These are phyloP conservation scores for Irena cyanogastra DNA, from an alignment of 2,113 vertebrate species.

Conservation along the genomic window DNA sequence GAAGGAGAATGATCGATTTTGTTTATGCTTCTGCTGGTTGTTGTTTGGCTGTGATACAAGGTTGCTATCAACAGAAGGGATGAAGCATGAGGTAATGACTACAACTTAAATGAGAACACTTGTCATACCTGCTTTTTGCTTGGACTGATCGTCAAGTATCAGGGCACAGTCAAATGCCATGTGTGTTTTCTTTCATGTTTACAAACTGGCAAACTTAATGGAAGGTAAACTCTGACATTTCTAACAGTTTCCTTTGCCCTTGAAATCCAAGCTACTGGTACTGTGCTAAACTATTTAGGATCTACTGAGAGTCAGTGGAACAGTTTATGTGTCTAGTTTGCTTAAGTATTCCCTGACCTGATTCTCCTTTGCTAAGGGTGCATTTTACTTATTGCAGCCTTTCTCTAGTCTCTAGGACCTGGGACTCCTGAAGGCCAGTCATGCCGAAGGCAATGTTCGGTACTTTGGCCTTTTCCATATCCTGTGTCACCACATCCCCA, in stretches of 20 bases:
- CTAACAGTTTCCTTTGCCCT: neutral
- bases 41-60: slow-evolving; percentile 68
- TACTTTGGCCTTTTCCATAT: neutral
- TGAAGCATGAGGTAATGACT: slow-evolving; percentile 66
- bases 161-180: slow-evolving; percentile 14
- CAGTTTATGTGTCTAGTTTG: neutral
- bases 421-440: neutral
- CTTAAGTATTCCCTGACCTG: neutral
- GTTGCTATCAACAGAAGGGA: slow-evolving; percentile 62
- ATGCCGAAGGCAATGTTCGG: neutral
- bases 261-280: neutral
- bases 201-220: neutral
- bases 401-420: neutral
- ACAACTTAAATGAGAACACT: slow-evolving; percentile 39
- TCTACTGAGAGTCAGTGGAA: slow-evolving; percentile 11
- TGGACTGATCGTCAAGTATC: neutral
- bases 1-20: slow-evolving; percentile 43
- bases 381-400: neutral
- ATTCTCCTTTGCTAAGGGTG: neutral
- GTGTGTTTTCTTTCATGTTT: slow-evolving; percentile 24
- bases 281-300: neutral
- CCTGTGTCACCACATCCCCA: neutral
- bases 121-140: slow-evolving; percentile 51
- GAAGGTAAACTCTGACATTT: slow-evolving; percentile 3
- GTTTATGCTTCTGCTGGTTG: slow-evolving; percentile 37